A percentile compares a stretch with the other conserved stretches of the same genome.
Conservation (phyloP, 1,140 invertebrate genomes). For the Phocides pigmalion region DNA sequence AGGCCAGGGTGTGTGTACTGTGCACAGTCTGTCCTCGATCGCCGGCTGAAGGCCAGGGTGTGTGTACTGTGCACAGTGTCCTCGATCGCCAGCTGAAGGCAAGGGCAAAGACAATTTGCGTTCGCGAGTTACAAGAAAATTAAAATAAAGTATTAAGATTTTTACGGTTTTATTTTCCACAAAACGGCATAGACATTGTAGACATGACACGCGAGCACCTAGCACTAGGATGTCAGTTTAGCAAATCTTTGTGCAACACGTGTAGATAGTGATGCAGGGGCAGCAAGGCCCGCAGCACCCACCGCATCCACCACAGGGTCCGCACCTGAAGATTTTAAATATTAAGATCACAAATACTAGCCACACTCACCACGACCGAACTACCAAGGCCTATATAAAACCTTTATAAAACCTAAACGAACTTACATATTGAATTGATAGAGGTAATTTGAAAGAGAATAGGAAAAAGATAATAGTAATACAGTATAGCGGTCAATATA, state of each 20-base stretch:
- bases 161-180: slow-evolving; percentile 47
- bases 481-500: not conserved
- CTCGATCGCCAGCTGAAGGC: too few species aligned
- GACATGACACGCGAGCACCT: slow-evolving; percentile 33
- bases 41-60: not conserved
- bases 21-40: not conserved
- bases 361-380: not conserved
- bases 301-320: slow-evolving; percentile 56
- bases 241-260: slow-evolving; percentile 76
- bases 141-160: not conserved
- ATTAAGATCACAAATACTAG: not conserved
- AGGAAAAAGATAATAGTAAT: not conserved
- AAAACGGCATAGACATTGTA: slow-evolving; percentile 41
- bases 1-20: not conserved
- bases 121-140: too few species aligned
- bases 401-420: not conserved
- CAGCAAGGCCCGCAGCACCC: slow-evolving; percentile 60
- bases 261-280: slow-evolving; percentile 70
- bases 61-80: too few species aligned
- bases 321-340: slow-evolving; percentile 51
- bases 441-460: not conserved
- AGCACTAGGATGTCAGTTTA: slow-evolving; percentile 37
- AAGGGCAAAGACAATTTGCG: too few species aligned
- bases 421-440: slow-evolving; percentile 54
- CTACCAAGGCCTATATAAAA: not conserved